A percentile compares a stretch with the other conserved stretches of the same genome.
These are phyloP conservation scores for Spea bombifrons DNA, from an alignment of 2,113 vertebrate species.

Conservation along the genomic window DNA sequence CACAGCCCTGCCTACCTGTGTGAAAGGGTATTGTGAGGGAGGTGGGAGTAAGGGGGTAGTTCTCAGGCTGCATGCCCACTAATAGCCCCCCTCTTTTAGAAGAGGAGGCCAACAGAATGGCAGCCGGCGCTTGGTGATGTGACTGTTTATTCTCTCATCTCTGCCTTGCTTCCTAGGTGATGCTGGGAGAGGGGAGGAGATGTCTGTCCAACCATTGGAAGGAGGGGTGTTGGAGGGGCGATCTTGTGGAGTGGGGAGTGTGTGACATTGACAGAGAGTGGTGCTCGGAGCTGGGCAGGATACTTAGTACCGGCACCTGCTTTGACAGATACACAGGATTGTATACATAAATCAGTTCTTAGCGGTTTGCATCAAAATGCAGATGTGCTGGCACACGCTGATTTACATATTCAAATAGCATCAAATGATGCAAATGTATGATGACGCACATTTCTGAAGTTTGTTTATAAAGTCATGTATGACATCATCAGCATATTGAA, in stretches of 20 bases:
- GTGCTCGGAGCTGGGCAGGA: not conserved
- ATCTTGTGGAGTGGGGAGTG: not conserved
- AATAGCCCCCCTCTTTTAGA: conserved; percentile 7
- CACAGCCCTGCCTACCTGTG: not conserved
- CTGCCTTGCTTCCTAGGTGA: conserved; percentile 29
- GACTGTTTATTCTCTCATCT: conserved; percentile 21
- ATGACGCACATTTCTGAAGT: too few relatives aligned
- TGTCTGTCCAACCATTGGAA: conserved; percentile 27
- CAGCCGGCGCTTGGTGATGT: conserved; percentile 7
- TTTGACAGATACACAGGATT: not conserved
- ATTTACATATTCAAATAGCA: too few relatives aligned
- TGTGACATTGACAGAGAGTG: conserved; percentile 5
- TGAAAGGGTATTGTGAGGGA: not conserved
- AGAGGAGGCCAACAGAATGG: not conserved
- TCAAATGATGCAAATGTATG: too few relatives aligned
- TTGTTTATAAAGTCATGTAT: too few relatives aligned
- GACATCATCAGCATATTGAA: too few relatives aligned
- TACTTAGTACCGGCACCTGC: not conserved
- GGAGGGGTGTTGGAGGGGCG: conserved; percentile 40
- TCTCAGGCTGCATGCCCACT: conserved; percentile 37
- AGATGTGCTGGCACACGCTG: too few relatives aligned
- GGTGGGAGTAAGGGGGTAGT: not conserved
- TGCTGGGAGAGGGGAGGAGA: conserved; percentile 47
- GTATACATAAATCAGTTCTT: too few relatives aligned
- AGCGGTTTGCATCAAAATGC: too few relatives aligned